Percentiles rank a stretch among this genome's conserved stretches.
Conservation (phyloP, 2,888 invertebrate species). For the Frankliniella intonsa region DNA sequence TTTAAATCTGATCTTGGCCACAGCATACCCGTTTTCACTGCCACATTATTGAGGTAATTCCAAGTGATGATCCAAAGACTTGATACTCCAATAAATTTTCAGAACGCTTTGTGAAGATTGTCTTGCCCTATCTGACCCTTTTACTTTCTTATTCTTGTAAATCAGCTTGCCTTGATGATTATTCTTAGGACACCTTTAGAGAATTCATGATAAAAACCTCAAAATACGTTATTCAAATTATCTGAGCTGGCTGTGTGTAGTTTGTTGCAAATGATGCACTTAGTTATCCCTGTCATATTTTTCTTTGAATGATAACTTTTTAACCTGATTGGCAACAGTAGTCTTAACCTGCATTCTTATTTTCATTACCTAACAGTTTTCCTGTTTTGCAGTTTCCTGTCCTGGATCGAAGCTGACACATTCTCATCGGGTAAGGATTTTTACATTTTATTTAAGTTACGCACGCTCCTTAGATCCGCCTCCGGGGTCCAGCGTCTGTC, state of each 20-base stretch:
- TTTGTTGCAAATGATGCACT: background rate
- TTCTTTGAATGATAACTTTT: background rate
- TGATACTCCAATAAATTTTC: background rate
- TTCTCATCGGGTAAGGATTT: background rate
- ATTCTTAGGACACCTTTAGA: background rate
- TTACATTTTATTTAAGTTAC: background rate
- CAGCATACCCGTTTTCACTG: background rate
- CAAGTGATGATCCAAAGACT: background rate
- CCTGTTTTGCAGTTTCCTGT: background rate
- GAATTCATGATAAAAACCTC: background rate
- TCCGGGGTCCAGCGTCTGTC: constrained; percentile 31
- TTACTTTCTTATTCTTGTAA: no score
- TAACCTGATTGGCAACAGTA: background rate
- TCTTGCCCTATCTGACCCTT: background rate
- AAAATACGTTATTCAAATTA: background rate
- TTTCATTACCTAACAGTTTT: background rate
- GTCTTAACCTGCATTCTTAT: background rate
- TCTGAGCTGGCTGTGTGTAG: background rate
- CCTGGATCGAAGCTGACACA: background rate
- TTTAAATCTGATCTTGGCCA: no score
- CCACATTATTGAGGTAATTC: background rate
- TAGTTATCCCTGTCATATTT: background rate
- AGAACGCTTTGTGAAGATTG: background rate
- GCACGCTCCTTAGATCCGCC: constrained; percentile 38
- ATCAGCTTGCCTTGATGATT: no score